phyloP scores from a whole-genome alignment of 2,113 vertebrate genomes.

The Meleagris gallopavo region DNA sequence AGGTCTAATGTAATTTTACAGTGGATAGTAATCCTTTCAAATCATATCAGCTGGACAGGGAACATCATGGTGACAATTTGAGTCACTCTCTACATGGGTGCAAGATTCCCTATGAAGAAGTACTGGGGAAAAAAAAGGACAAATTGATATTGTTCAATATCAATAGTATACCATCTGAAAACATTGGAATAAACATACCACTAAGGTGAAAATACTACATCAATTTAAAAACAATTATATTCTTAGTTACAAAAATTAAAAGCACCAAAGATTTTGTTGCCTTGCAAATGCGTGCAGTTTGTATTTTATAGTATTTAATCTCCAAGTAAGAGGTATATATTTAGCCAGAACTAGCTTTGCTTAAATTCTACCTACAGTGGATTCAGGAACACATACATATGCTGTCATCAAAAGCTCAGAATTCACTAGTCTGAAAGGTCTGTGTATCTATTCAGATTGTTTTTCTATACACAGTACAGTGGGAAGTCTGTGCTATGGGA shows the following conservation, averaged over 20 bases:
- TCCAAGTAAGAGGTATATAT: background rate
- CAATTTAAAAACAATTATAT: background rate
- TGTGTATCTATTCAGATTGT: background rate
- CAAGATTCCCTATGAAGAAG: background rate
- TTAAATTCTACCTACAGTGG: background rate
- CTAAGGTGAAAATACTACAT: background rate
- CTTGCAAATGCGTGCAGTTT: background rate
- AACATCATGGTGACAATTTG: background rate
- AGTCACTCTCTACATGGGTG: rapidly evolving
- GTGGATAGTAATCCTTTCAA: background rate
- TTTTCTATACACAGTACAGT: background rate
- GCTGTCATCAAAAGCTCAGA: background rate
- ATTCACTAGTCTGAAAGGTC: background rate
- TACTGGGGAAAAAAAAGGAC: background rate
- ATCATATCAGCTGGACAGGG: background rate
- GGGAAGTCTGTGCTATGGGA: background rate
- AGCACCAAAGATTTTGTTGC: background rate
- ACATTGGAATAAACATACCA: background rate
- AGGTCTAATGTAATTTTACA: background rate
- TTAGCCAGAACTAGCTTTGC: background rate
- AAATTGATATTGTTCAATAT: background rate
- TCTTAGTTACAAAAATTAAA: background rate
- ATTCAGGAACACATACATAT: background rate
- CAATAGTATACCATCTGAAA: background rate
- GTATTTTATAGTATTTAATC: background rate